Base-by-base conservation (phyloP, 2,113 vertebrate genomes). In the Myrmophylax atrothorax region DNA sequence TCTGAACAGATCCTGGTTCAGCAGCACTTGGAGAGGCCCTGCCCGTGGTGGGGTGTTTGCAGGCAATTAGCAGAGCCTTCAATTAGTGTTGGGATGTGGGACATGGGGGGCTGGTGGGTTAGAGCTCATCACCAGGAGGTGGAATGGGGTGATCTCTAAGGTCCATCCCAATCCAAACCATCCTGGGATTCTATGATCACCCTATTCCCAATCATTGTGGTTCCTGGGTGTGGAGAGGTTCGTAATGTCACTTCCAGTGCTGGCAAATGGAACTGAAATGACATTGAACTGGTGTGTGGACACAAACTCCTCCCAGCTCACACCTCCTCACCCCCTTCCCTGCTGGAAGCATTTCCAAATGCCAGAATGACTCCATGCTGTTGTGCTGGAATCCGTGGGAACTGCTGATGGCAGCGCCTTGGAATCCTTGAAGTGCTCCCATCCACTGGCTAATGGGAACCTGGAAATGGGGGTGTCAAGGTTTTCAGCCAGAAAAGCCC, bases 131-230 rank as follows among this genome's bases (percentile, higher is more conserved):
- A 11, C 40, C 75, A 6, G 14, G 37, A 29, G 12, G 26, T 33
- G 23, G 35, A 37, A 16, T 2, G 6, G 58, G 68, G 24, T 35
- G 38, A 20, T 1, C 18, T 59, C 44, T 28, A 11, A 74, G 28
- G 7, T 74, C 42, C 28, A 10, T 25, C 46, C 58, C 67, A 26
- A 23, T 19, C 50, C 60, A 24, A 38, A n/a, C 44, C 31, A 6
- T 15, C 31, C 44, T 44, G 68, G 77, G 44, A 9, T 74, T 52
- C 25, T 23, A 18, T 28, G 44, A 24, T 44, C 44, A 2, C 33
- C 49, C 11, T 0, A 0, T 18, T 50, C 68, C 26, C 3, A 2
- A 16, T 3, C 18, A 0, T 1, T 1, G n/a, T 9, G 18, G 66
- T 19, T 42, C 50, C 33, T 10, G 75, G 17, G 22, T 1, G 7